Evolutionary conservation across 1,140 invertebrate genomes (phyloP), one percentile per base, ranked within the genome.

Genomic region (Asobara japonica): DNA sequence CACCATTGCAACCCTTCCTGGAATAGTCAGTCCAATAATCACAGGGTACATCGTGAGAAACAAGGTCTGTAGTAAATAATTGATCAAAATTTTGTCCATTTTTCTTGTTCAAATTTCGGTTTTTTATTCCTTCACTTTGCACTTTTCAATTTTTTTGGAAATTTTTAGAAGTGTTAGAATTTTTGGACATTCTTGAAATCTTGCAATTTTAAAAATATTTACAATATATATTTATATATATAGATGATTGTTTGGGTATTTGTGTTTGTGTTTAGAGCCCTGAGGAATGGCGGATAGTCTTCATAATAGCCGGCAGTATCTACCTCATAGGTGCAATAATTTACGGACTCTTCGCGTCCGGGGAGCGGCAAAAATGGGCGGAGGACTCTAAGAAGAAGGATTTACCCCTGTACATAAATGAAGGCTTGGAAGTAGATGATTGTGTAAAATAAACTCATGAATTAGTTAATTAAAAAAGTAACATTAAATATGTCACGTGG

Each of bases 1-100:
- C 83, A 96, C 95, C 0, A 89, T 97, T 77, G 95, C 94, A 0
- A 97, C 95, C 0, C 83, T 97, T 72, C 95, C 95, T 36, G 96
- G 96, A 22, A 96, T 97, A 74, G 84, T 97, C 5, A 95, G 93
- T 84, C 96, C 95, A 0, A 88, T 91, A 5, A 83, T 97, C 11
- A 94, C 94, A 1, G 94, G 95, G 22, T 90, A 90, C 65, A 91
- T 97, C 51, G 94, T 95, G 1, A 88, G 89, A 74, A 87, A 93
- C 75, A 90, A 91, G 84, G 93, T 94, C n/a, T n/a, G n/a, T n/a
- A n/a, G n/a, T n/a, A n/a, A n/a, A n/a, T n/a, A n/a, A n/a, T n/a
- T n/a, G n/a, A n/a, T n/a, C n/a, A n/a, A n/a, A n/a, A n/a, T n/a
- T n/a, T n/a, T n/a, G n/a, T n/a, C n/a, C n/a, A n/a, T n/a, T n/a